phyloP scores from a whole-genome alignment of 1,140 invertebrate species.

The Apocrypta bakeri region DNA sequence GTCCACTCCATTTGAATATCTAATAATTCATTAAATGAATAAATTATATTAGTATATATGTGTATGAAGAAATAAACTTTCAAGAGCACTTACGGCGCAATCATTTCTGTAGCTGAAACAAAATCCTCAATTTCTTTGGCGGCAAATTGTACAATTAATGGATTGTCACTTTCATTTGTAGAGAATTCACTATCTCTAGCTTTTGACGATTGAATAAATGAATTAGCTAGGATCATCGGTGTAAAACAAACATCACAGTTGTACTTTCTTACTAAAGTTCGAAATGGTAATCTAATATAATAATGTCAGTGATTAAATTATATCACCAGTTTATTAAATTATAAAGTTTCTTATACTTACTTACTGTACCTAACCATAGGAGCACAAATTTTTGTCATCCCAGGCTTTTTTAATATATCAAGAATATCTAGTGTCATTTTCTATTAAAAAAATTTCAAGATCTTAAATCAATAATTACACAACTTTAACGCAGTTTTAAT shows the following conservation, averaged over 20 bases:
- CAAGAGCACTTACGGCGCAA: conserved; percentile 87
- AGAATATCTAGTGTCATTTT: conserved; percentile 74
- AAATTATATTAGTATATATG: neutral
- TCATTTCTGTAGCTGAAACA: conserved; percentile 86
- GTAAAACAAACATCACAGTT: conserved; percentile 94
- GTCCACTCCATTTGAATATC: conserved; percentile 92
- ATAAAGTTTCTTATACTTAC: conserved; percentile 72
- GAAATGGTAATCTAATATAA: conserved; percentile 84
- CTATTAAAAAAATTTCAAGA: neutral
- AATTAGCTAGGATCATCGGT: conserved; percentile 97
- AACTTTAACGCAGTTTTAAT: neutral
- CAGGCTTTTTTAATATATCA: conserved; percentile 78
- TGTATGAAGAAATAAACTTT: conserved; percentile 9
- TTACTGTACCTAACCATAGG: conserved; percentile 98
- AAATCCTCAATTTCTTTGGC: conserved; percentile 90
- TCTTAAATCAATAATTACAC: neutral
- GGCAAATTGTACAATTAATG: conserved; percentile 96
- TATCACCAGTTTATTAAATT: neutral
- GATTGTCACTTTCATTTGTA: conserved; percentile 85
- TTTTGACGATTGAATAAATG: conserved; percentile 91
- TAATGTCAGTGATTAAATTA: neutral
- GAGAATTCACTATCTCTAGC: conserved; percentile 93
- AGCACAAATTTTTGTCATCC: conserved; percentile 87
- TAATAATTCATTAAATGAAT: conserved; percentile 62
- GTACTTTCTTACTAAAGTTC: conserved; percentile 87